phyloP scores from a whole-genome alignment of 2,888 invertebrate genomes.

The Theodoxus fluviatilis region DNA sequence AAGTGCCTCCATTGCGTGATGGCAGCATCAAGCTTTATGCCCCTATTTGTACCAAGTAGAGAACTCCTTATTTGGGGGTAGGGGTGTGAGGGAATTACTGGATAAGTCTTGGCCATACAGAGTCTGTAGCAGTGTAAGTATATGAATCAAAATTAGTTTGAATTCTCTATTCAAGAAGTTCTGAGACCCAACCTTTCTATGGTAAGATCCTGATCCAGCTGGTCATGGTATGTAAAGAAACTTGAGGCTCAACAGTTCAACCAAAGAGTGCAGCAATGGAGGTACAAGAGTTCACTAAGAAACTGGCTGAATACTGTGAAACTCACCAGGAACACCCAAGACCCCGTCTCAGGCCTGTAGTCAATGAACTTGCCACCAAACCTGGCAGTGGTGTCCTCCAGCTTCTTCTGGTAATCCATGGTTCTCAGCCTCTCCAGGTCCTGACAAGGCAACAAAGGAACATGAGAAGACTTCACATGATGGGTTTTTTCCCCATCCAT shows the following conservation, averaged over 20 bases:
- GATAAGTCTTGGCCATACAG: too few relatives aligned
- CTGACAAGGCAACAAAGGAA: constrained; percentile 49
- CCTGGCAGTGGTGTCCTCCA: constrained; percentile 83
- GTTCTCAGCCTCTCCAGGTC: constrained; percentile 76
- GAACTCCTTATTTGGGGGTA: too few relatives aligned
- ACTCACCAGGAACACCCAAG: constrained; percentile 91
- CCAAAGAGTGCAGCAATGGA: neutral
- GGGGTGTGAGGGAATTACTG: too few relatives aligned
- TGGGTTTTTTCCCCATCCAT: too few relatives aligned
- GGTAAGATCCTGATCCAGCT: too few relatives aligned
- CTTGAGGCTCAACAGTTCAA: neutral
- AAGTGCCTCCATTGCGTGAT: too few relatives aligned
- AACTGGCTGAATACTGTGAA: too few relatives aligned
- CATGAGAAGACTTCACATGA: too few relatives aligned
- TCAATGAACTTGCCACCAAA: constrained; percentile 92
- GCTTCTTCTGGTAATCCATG: constrained; percentile 85
- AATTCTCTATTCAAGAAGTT: neutral
- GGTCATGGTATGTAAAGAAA: neutral
- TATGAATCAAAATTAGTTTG: neutral
- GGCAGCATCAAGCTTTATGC: too few relatives aligned
- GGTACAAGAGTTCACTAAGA: neutral
- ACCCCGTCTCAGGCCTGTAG: constrained; percentile 92
- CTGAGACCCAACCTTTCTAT: neutral
- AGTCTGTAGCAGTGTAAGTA: too few relatives aligned
- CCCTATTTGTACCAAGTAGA: too few relatives aligned